A percentile compares a stretch with the other conserved stretches of the same genome.
phyloP scores from a whole-genome alignment of 2,888 invertebrate species.

The Zonitis immaculata region DNA sequence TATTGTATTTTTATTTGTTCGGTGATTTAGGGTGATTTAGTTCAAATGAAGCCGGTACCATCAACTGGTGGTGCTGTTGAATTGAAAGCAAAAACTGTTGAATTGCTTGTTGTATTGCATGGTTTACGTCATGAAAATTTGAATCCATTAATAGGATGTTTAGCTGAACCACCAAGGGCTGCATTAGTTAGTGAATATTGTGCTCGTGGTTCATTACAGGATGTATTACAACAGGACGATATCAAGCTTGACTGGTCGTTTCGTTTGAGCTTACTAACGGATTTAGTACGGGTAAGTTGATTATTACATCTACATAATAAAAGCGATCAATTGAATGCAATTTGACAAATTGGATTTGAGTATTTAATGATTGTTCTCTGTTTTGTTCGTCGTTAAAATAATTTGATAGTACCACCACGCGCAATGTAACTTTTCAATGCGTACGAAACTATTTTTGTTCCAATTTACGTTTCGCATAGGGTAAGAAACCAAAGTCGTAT shows the following conservation, averaged over 20 bases:
- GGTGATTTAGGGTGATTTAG: constrained; percentile 73
- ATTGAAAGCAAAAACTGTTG: constrained; percentile 75
- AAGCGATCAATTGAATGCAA: too few species aligned
- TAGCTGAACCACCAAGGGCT: constrained; percentile 71
- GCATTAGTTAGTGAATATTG: constrained; percentile 85
- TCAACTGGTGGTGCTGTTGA: constrained; percentile 52
- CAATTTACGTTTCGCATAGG: too few species aligned
- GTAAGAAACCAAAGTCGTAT: too few species aligned
- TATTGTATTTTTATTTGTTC: background rate
- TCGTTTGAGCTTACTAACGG: constrained; percentile 86
- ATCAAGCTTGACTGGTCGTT: constrained; percentile 95
- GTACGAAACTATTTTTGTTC: too few species aligned
- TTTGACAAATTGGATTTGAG: too few species aligned
- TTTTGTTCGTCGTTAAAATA: too few species aligned
- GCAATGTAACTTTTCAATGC: too few species aligned
- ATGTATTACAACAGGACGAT: constrained; percentile 83
- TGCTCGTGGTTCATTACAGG: constrained; percentile 81
- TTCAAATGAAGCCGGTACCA: constrained; percentile 77
- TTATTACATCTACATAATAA: too few species aligned
- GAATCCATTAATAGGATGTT: constrained; percentile 82
- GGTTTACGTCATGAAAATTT: constrained; percentile 87
- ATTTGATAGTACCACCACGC: too few species aligned
- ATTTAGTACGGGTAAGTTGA: constrained; percentile 72
- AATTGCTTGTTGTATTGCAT: constrained; percentile 72
- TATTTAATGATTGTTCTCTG: too few species aligned